A percentile compares a stretch with the other conserved stretches of the same genome.
Conservation (phyloP, 1,140 invertebrate genomes). For the Notospermus geniculatus region DNA sequence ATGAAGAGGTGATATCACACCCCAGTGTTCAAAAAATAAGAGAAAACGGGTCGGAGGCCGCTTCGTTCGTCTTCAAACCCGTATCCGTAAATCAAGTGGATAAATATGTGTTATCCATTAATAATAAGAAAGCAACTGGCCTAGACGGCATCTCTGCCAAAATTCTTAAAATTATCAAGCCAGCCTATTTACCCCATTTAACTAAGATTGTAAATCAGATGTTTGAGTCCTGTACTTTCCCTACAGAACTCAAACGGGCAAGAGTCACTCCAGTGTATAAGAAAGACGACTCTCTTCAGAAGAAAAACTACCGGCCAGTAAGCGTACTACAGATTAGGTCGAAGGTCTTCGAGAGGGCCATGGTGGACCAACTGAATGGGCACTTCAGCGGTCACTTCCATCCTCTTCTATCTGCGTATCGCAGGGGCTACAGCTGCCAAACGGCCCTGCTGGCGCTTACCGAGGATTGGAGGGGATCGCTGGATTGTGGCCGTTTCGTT, state of each 20-base stretch:
- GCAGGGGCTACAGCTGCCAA: conserved; percentile 6
- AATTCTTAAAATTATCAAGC: conserved; percentile 2
- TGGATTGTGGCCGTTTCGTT: conserved; percentile 6
- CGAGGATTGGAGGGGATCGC: conserved; percentile 10
- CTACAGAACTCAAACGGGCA: conserved; percentile 4
- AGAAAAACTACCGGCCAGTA: conserved; percentile 13
- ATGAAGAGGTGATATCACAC: background rate
- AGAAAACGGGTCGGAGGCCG: background rate
- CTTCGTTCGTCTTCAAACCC: background rate
- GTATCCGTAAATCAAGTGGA: background rate
- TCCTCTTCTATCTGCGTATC: conserved; percentile 7
- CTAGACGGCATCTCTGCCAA: conserved; percentile 7
- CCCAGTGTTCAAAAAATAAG: conserved; percentile 8
- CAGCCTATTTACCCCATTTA: background rate
- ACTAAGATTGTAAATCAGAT: conserved; percentile 3
- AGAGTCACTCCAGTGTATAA: conserved; percentile 11
- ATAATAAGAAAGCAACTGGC: conserved; percentile 8
- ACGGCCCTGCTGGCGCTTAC: conserved; percentile 4
- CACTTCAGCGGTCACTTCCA: background rate
- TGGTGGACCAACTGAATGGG: background rate
- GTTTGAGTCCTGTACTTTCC: conserved; percentile 10
- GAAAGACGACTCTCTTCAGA: conserved; percentile 12
- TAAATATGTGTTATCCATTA: background rate
- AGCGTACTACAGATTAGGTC: conserved; percentile 3
- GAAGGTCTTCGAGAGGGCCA: conserved; percentile 8